phyloP scores from a whole-genome alignment of 2,888 invertebrate genomes.

The Eupithecia pulchellata region DNA sequence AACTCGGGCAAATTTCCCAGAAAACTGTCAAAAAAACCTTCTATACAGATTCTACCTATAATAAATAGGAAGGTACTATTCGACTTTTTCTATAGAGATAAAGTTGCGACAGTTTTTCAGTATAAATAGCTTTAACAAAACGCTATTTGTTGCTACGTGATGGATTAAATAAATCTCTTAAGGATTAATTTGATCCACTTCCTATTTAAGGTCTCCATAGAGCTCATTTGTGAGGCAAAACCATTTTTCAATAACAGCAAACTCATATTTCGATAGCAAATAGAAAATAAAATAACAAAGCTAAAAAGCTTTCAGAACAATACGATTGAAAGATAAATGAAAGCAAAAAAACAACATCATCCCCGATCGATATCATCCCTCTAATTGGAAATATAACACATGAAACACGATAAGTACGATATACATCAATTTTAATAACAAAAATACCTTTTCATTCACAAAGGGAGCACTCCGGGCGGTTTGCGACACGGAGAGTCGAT shows the following conservation, averaged over 20 bases:
- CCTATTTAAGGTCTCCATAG: background rate
- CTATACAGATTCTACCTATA: background rate
- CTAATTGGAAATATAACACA: constrained; percentile 35
- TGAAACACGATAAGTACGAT: constrained; percentile 28
- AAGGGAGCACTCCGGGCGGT: constrained; percentile 30
- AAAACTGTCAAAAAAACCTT: background rate
- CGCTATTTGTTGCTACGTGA: background rate
- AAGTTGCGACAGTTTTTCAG: background rate
- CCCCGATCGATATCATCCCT: constrained; percentile 2
- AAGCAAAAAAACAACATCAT: constrained; percentile 1
- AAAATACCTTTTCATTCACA: constrained; percentile 40
- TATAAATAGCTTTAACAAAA: background rate
- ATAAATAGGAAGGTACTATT: too few species aligned
- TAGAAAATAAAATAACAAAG: constrained; percentile 6
- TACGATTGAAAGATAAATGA: background rate
- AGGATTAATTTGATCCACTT: background rate
- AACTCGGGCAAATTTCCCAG: background rate
- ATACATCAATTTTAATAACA: constrained; percentile 36
- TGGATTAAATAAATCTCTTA: background rate
- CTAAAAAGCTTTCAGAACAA: background rate
- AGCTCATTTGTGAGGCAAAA: background rate
- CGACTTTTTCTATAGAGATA: too few species aligned
- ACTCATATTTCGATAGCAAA: background rate
- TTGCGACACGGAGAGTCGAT: constrained; percentile 61
- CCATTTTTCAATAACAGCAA: background rate